phyloP scores from a whole-genome alignment of 2,888 invertebrate species.

The Luperina nickerlii region DNA sequence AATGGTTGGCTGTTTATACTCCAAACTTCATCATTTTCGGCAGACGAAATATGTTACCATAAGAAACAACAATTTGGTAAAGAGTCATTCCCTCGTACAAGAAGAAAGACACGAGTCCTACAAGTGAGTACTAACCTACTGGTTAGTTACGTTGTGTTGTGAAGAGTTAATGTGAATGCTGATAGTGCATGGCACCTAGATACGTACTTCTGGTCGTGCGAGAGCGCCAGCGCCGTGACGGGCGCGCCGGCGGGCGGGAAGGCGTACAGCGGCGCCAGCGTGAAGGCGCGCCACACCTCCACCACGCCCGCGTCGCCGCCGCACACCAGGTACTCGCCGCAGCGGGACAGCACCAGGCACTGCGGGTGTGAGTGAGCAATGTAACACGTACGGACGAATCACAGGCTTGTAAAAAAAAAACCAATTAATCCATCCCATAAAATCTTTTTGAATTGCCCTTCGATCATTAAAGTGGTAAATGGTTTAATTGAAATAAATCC shows the following conservation, averaged over 20 bases:
- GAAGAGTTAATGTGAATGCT: background rate
- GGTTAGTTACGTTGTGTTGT: background rate
- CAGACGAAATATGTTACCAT: background rate
- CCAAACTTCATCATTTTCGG: background rate
- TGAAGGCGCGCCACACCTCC: constrained; percentile 99
- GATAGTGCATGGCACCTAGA: background rate
- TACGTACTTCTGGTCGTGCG: constrained; percentile 99
- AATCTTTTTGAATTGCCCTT: background rate
- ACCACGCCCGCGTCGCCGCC: constrained; percentile 99
- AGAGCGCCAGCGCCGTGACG: constrained; percentile 97
- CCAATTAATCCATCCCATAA: background rate
- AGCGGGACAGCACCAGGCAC: constrained; percentile 98
- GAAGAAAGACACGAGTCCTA: background rate
- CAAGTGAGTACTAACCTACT: background rate
- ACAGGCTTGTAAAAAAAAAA: background rate
- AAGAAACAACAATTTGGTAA: background rate
- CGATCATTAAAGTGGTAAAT: background rate
- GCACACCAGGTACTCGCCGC: constrained; percentile 99
- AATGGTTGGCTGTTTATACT: background rate
- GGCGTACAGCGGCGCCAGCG: constrained; percentile 98
- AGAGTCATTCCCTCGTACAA: background rate
- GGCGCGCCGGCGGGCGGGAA: constrained; percentile 99
- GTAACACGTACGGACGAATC: background rate
- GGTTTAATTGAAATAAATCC: background rate
- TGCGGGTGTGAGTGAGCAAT: constrained; percentile 73